Evolutionary conservation across 2,113 vertebrate genomes (phyloP).

Genomic region (Carassius auratus): DNA sequence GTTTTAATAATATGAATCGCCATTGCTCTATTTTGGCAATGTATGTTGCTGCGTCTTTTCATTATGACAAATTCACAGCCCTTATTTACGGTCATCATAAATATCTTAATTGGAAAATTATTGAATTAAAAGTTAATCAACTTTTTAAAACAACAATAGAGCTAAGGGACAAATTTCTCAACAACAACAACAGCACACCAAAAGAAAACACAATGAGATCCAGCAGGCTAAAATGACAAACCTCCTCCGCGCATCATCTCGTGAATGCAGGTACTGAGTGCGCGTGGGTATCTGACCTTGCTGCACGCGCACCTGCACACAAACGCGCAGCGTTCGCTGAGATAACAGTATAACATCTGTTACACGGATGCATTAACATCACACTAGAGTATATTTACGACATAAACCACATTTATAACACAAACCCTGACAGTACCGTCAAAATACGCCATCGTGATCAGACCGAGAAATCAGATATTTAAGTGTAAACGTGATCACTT

Average conservation of each 20-base stretch:
- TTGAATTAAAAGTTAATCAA: neutral
- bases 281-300: constrained; percentile 44
- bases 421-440: neutral
- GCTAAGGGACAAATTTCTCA: neutral
- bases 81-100: neutral
- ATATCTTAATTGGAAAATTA: neutral
- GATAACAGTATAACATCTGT: neutral
- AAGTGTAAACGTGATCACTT: constrained; percentile 57
- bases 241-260: neutral
- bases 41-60: neutral
- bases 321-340: neutral
- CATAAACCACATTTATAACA: neutral
- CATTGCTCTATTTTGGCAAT: neutral
- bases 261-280: neutral
- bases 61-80: neutral
- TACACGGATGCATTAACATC: neutral
- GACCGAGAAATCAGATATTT: neutral
- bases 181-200: neutral
- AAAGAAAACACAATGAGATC: neutral
- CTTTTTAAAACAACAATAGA: neutral
- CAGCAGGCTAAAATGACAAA: neutral
- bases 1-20: neutral
- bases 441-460: neutral
- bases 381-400: neutral
- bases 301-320: constrained; percentile 40